Evolutionary conservation across 2,888 invertebrate species (phyloP).

Genomic region (Allygus modestus): DNA sequence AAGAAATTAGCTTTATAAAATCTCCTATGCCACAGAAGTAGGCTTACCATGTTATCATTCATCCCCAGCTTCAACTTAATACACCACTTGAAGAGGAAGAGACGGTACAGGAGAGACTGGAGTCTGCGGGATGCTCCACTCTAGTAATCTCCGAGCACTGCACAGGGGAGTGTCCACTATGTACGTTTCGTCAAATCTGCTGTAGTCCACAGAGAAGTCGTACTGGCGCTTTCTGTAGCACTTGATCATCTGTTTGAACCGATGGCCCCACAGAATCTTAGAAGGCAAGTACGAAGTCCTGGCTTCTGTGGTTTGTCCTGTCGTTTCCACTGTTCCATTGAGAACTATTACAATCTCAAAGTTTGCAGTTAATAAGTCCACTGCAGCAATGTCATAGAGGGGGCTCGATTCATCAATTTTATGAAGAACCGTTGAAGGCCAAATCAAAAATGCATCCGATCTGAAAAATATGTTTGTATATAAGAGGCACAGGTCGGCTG

Average conservation of each 20-base stretch:
- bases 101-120: background rate
- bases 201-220: slow-evolving; percentile 80
- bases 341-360: slow-evolving; percentile 90
- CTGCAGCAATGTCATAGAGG: slow-evolving; percentile 86
- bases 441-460: slow-evolving; percentile 83
- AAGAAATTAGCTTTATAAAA: too few species aligned
- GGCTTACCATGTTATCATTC: too few species aligned
- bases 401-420: slow-evolving; percentile 88
- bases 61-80: background rate
- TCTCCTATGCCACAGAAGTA: too few species aligned
- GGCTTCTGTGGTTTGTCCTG: slow-evolving; percentile 84
- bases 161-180: slow-evolving; percentile 79
- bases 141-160: slow-evolving; percentile 73
- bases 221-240: slow-evolving; percentile 73
- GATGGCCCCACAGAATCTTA: slow-evolving; percentile 90
- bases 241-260: slow-evolving; percentile 83
- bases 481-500: background rate
- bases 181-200: slow-evolving; percentile 81
- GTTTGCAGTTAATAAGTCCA: slow-evolving; percentile 85
- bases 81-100: slow-evolving; percentile 2
- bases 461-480: slow-evolving; percentile 51
- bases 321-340: slow-evolving; percentile 88
- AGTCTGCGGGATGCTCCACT: slow-evolving; percentile 44
- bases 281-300: slow-evolving; percentile 86
- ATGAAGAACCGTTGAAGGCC: slow-evolving; percentile 94